A percentile compares a stretch with the other conserved stretches of the same genome.
Evolutionary conservation across 2,797 vertebrate species (phyloP).

Genomic region (Balearica regulorum): DNA sequence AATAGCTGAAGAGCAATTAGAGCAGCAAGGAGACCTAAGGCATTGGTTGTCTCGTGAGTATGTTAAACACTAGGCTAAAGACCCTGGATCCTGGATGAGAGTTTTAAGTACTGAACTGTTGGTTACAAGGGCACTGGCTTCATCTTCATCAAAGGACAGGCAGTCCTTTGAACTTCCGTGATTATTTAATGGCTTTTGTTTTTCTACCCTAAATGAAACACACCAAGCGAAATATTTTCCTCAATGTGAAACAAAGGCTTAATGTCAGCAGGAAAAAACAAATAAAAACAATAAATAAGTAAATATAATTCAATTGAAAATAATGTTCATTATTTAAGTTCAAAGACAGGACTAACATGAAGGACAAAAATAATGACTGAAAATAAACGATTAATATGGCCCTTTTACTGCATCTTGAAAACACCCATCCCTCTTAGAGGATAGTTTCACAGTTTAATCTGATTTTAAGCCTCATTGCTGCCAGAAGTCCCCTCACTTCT

Average conservation of each 20-base stretch:
- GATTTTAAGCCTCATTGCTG: background rate
- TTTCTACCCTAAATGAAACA: background rate
- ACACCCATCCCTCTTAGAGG: background rate
- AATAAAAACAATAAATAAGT: background rate
- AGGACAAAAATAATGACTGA: background rate
- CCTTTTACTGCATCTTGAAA: background rate
- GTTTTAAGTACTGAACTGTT: background rate
- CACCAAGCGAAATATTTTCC: background rate
- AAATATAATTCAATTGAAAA: background rate
- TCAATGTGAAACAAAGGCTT: background rate
- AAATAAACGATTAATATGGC: background rate
- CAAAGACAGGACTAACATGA: background rate
- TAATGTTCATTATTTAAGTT: background rate
- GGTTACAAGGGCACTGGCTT: background rate
- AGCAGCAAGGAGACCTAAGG: background rate
- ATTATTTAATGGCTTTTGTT: background rate
- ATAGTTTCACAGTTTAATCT: background rate
- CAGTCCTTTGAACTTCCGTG: background rate
- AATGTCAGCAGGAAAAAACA: background rate
- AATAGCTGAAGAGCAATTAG: background rate
- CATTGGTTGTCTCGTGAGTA: background rate
- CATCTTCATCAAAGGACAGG: background rate
- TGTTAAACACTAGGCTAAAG: background rate
- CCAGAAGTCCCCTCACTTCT: background rate
- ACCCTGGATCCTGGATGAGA: background rate